These are phyloP conservation scores for Phainopepla nitens DNA, from an alignment of 2,113 vertebrate species.

Conservation along the genomic window DNA sequence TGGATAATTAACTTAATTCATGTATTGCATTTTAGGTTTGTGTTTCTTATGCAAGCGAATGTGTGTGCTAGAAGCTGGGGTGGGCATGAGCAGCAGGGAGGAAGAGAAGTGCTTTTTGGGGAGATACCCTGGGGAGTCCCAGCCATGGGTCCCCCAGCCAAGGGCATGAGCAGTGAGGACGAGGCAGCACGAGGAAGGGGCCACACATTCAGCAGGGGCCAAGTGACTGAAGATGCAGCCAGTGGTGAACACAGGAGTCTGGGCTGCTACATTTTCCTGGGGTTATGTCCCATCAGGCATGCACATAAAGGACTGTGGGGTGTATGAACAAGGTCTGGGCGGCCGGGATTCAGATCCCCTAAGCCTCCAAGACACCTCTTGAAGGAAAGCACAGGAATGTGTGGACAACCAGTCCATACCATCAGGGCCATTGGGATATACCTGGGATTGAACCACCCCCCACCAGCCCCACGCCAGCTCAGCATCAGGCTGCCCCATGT, in stretches of 20 bases:
- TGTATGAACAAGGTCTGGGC: background rate
- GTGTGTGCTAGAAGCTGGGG: background rate
- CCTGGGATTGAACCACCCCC: background rate
- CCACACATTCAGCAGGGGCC: rapidly evolving
- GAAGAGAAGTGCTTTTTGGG: background rate
- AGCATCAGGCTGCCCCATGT: background rate
- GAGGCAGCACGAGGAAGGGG: background rate
- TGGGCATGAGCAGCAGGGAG: background rate
- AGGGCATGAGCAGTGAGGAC: background rate
- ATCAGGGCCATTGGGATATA: rapidly evolving
- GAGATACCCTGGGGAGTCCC: background rate
- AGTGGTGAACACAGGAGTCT: background rate
- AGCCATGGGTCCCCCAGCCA: rapidly evolving
- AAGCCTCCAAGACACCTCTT: background rate
- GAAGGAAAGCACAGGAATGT: background rate
- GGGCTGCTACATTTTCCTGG: background rate
- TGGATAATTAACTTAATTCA: constrained; percentile 44
- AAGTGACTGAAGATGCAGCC: background rate
- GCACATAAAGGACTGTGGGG: rapidly evolving
- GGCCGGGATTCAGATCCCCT: background rate
- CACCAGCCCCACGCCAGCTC: background rate
- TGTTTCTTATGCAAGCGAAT: constrained; percentile 25
- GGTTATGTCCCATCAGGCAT: background rate
- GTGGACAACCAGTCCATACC: background rate
- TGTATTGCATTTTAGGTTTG: constrained; percentile 46